Evolutionary conservation across 1,140 invertebrate species (phyloP).

Genomic region (Idris sp.): DNA sequence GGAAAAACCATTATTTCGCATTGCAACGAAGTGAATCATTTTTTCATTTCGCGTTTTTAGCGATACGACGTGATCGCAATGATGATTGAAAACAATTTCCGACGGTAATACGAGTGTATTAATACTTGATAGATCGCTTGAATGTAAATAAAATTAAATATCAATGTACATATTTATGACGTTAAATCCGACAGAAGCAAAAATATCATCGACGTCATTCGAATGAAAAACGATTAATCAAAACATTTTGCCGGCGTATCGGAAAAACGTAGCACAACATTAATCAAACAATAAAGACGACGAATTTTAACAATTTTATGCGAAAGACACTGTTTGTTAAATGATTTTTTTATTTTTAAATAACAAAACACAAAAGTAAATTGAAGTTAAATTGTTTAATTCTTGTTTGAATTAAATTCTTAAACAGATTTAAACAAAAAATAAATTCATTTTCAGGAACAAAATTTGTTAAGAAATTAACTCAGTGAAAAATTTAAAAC

Average conservation of each 20-base stretch:
- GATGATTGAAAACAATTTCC: slow-evolving; percentile 34
- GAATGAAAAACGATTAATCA: slow-evolving; percentile 24
- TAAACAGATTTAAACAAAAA: no score
- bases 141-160: slow-evolving; percentile 40
- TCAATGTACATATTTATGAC: slow-evolving; percentile 26
- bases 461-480: no score
- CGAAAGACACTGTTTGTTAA: no score
- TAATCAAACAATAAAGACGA: slow-evolving; percentile 28
- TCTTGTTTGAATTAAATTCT: no score
- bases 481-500: no score
- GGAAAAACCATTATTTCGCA: slow-evolving; percentile 11
- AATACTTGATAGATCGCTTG: slow-evolving; percentile 19
- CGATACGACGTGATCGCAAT: not conserved
- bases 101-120: slow-evolving; percentile 25
- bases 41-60: slow-evolving; percentile 15
- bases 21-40: not conserved
- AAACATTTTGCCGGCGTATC: slow-evolving; percentile 1
- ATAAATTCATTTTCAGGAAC: no score
- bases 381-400: not conserved
- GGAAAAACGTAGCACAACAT: slow-evolving; percentile 8
- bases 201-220: slow-evolving; percentile 1
- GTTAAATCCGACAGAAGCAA: slow-evolving; percentile 8
- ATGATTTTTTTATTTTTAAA: slow-evolving; percentile 1
- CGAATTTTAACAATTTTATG: slow-evolving; percentile 9
- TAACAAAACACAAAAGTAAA: no score